Base-by-base conservation (phyloP, 2,888 invertebrate genomes). In the Cheilosia scutellata region DNA sequence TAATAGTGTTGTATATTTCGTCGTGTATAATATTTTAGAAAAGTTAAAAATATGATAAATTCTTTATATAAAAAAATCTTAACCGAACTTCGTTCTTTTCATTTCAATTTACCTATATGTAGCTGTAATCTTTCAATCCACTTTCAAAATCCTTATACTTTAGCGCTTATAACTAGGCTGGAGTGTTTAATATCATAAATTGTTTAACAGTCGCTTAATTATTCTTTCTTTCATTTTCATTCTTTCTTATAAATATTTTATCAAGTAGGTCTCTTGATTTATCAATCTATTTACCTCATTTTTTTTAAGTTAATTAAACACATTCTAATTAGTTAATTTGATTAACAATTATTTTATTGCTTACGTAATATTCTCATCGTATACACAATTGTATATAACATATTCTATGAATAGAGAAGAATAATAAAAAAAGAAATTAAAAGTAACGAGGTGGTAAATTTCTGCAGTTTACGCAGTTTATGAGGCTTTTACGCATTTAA, bases 141-240 rank as follows among this genome's bases (percentile, higher is more conserved):
- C 20, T 37, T 25, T 53, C 5, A 40, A 1, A 55, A 11, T 60
- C 13, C 63, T 65, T 58, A 20, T 20, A 79, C 37, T 51, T 63
- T 72, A 79, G 6, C 40, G 44, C 58, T 65, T 65, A 65, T 29
- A 72, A 49, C 63, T 79, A 79, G 79, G 79, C 79, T 72, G 79
- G 79, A 72, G 65, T 79, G 25, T 57, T 72, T 62, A 31, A 11
- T 1, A 11, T 11, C 1, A 9, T 11, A n/a, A 63, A 13, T 25
- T 53, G 33, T 62, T 11, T 42, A 29, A 42, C 68, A 68, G 58
- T 66, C 49, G 11, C n/a, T 76, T n/a, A 6, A 11, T 5, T 42
- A 60, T 42, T 25, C 16, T 68, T 42, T 25, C 16, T 42, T 53
- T 31, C 27, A 11, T 20, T 31, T 47, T 58, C 16, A 1, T 72